Evolutionary conservation across 2,797 vertebrate species (phyloP), one percentile per base, ranked within the genome.

Genomic region (Bradypodion ventrale): DNA sequence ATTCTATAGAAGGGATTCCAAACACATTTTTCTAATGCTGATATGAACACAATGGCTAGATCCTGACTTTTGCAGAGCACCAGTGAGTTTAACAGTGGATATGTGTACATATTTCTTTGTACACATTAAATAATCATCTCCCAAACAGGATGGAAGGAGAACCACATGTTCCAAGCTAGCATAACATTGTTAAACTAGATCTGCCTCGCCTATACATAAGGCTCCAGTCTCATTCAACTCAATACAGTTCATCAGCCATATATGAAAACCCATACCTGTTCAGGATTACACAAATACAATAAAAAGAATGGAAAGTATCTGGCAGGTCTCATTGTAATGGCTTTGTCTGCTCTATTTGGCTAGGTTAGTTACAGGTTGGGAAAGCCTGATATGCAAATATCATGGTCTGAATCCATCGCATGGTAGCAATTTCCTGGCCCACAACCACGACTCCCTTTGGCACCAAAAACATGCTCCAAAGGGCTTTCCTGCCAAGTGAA

Each of bases 1-100:
- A 87, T 89, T 86, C 27, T 12, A 35, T 13, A 70, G 59, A 75
- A 83, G 62, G 81, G 80, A 35, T 75, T 80, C 70, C 56, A 83
- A 82, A 87, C 59, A 40, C 56, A 76, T 21, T 65, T 80, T 87
- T 81, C 29, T 29, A 86, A 74, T 81, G 65, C 69, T 76, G 81
- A 80, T 19, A 63, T 68, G 52, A 82, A 85, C 19, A 62, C n/a
- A 59, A 35, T 29, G 5, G 60, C 0, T 37, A 87, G 73, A 75
- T 77, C 44, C 60, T 84, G 75, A 25, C 46, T 65, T 77, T 86
- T 83, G 23, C 62, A 87, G 75, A 1, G 12, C 2, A 84, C 76
- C 73, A 35, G 12, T 42, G 10, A 79, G 13, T 1, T 52, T 85
- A 75, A 83, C 49, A 10, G 60, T 19, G 60, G 46, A 82, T 81